Evolutionary conservation across 2,113 vertebrate genomes (phyloP), one percentile per base, ranked within the genome.

Genomic region (Poeciliopsis prolifica): DNA sequence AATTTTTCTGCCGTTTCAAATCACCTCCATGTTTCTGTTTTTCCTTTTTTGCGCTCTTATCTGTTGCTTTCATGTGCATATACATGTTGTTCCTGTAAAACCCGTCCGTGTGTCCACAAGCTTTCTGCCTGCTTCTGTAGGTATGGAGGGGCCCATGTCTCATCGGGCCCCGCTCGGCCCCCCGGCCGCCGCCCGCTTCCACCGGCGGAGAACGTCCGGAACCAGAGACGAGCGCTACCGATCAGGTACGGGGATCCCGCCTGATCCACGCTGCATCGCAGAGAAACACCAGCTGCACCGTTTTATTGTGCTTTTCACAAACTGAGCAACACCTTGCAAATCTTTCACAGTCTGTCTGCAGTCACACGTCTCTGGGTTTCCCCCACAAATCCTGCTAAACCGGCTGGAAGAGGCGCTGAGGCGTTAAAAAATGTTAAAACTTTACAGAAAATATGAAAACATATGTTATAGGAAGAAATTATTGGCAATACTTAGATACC

Each of bases 171-270:
- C 97, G 0, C 95, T 98, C 66, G 97, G 95, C 70, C 97, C 98
- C 28, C 97, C 98, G 5, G 96, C 97, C 37, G 93, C 93, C 0
- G 97, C 97, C 61, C 96, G 98, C 10, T 99, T 98, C 85, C 97
- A 99, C 91, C 96, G 98, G 2, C 95, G 98, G 81, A 95, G 98
- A 83, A 98, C 98, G 62, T 99, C 98, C 64, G 98, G 98, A 88
- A 98, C 98, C 30, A 95, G 98, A 86, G 98, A 99, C 87, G 98
- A 99, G 61, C 97, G 98, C 86, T 99, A 99, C 86, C 91, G 98
- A 87, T 99, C 98, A 68, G 98, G 98, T 99, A 87, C 4, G 0
- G 28, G 29, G 17, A 48, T 4, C 44, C 15, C 17, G 14, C 44
- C 44, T 19, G 44, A 7, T 48, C 15, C 44, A 48, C 17, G 14